Evolutionary conservation across 2,113 vertebrate species (phyloP).

Genomic region (Rhegmatorhina hoffmannsi): DNA sequence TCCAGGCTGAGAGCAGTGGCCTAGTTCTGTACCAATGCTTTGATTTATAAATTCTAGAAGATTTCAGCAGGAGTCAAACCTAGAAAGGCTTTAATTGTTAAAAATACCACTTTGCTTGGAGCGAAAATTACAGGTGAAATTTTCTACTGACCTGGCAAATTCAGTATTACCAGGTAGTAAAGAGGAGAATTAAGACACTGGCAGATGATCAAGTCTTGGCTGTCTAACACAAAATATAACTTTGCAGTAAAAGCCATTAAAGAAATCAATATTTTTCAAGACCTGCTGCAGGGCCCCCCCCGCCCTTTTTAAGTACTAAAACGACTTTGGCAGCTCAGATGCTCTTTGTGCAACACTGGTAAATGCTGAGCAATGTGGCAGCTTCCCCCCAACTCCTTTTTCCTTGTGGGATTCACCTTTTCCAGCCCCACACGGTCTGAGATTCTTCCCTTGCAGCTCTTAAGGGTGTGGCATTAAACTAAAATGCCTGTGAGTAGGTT

Average conservation of each 20-base stretch:
- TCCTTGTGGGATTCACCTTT: neutral
- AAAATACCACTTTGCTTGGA: neutral
- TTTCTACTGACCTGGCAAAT: neutral
- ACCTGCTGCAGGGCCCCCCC: neutral
- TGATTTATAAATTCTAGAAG: neutral
- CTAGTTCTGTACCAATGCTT: neutral
- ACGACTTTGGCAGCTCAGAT: neutral
- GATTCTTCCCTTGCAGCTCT: conserved; percentile 18
- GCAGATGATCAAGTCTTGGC: neutral
- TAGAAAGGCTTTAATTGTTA: conserved; percentile 4
- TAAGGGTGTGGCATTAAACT: neutral
- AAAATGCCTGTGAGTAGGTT: neutral
- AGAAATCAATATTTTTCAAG: neutral
- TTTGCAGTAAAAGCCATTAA: conserved; percentile 44
- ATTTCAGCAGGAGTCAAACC: neutral
- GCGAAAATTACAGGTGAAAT: neutral
- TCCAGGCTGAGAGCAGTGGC: neutral
- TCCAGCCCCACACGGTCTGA: neutral
- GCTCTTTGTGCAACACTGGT: neutral
- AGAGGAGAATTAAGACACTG: neutral
- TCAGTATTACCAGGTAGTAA: neutral
- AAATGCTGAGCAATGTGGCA: neutral
- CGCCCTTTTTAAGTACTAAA: neutral
- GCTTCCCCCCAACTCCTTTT: neutral
- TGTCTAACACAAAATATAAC: neutral